phyloP scores from a whole-genome alignment of 2,797 vertebrate genomes.

The Podargus strigoides region DNA sequence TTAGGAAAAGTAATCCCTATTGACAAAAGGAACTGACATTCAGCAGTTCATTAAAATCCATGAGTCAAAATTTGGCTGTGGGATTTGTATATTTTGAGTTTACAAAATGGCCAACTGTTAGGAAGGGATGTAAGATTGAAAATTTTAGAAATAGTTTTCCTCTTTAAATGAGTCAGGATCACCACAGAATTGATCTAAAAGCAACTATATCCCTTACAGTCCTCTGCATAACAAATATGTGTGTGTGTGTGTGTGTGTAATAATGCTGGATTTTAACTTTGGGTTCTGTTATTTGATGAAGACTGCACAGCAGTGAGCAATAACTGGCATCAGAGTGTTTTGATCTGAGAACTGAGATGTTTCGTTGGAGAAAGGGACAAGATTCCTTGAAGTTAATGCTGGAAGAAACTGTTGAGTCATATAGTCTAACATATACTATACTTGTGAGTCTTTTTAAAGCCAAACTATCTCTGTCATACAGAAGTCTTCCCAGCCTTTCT shows the following conservation, averaged over 20 bases:
- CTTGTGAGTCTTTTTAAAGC: not conserved
- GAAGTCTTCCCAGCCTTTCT: not conserved
- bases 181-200: not conserved
- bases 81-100: not conserved
- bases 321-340: not conserved
- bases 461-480: not conserved
- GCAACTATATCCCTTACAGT: not conserved
- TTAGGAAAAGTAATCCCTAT: constrained; percentile 35
- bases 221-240: not conserved
- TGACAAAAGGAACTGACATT: constrained; percentile 23
- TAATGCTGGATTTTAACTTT: not conserved
- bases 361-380: not conserved
- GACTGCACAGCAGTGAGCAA: not conserved
- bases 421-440: not conserved
- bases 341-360: not conserved
- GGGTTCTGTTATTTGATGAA: not conserved
- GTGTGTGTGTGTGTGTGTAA: too few relatives aligned
- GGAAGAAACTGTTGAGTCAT: not conserved
- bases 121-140: not conserved
- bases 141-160: not conserved
- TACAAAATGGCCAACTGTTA: not conserved
- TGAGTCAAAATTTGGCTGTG: not conserved
- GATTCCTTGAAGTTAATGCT: not conserved
- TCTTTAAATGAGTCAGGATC: not conserved
- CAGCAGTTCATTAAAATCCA: constrained; percentile 9